phyloP scores from a whole-genome alignment of 2,888 invertebrate genomes.

The Xiphydria camelus region DNA sequence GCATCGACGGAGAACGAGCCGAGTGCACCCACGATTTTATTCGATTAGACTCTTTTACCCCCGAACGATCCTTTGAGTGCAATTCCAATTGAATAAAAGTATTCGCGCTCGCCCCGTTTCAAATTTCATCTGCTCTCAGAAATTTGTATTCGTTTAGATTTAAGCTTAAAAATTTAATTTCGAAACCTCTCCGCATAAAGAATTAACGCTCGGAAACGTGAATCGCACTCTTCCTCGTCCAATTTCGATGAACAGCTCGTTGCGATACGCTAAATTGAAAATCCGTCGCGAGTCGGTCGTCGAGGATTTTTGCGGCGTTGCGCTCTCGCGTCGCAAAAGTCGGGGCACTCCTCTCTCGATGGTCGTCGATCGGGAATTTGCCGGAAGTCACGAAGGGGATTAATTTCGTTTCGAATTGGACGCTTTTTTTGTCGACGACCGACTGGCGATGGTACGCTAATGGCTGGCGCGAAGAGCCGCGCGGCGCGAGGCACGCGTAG shows the following conservation, averaged over 20 bases:
- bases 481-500: conserved; percentile 15
- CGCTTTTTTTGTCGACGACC: conserved; percentile 15
- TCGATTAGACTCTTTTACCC: no score
- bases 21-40: no score
- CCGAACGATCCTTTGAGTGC: conserved; percentile 11
- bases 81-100: conserved; percentile 1
- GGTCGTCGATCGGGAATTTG: conserved; percentile 6
- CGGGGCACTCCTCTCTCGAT: conserved; percentile 1
- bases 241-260: conserved; percentile 19
- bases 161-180: no score
- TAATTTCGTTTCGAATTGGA: conserved; percentile 7
- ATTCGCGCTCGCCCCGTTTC: conserved; percentile 20
- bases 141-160: no score
- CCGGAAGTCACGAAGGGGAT: conserved; percentile 11
- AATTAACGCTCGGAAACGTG: no score
- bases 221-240: no score
- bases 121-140: no score
- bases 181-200: no score
- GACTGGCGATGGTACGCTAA: conserved; percentile 24
- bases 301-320: conserved; percentile 24
- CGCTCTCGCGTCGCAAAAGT: conserved; percentile 18
- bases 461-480: conserved; percentile 33
- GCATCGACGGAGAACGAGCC: conserved; percentile 12
- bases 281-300: conserved; percentile 28
- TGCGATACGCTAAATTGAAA: conserved; percentile 27